Conservation (phyloP, 2,797 vertebrate species). For the Psittacula echo region DNA sequence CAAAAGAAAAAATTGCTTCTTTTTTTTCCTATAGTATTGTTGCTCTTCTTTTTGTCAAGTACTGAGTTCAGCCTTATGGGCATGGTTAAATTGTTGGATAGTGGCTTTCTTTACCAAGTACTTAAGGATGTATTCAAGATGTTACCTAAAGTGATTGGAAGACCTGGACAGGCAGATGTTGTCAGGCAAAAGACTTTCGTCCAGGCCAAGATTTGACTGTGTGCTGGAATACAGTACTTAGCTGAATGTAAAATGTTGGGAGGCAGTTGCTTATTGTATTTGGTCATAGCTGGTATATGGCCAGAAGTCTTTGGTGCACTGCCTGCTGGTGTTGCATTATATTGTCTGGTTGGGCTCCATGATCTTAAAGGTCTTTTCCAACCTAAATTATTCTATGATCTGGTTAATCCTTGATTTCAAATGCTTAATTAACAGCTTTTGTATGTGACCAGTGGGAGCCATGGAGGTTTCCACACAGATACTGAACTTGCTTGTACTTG, state of each 20-base stretch:
- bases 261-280: background rate
- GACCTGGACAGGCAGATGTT: background rate
- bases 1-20: background rate
- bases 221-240: background rate
- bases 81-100: background rate
- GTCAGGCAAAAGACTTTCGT: background rate
- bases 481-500: background rate
- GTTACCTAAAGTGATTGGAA: background rate
- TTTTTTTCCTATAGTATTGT: background rate
- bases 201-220: background rate
- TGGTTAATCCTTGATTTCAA: background rate
- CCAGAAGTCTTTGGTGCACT: background rate
- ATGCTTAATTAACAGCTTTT: background rate
- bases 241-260: background rate
- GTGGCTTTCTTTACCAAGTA: background rate
- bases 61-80: background rate
- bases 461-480: background rate
- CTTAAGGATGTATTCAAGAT: background rate
- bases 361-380: background rate
- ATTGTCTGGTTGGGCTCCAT: background rate
- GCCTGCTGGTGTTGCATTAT: background rate
- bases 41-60: background rate
- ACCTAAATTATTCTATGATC: background rate
- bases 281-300: background rate
- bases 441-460: background rate